A percentile compares a stretch with the other conserved stretches of the same genome.
phyloP scores from a whole-genome alignment of 2,888 invertebrate species.

The Tholera decimalis region DNA sequence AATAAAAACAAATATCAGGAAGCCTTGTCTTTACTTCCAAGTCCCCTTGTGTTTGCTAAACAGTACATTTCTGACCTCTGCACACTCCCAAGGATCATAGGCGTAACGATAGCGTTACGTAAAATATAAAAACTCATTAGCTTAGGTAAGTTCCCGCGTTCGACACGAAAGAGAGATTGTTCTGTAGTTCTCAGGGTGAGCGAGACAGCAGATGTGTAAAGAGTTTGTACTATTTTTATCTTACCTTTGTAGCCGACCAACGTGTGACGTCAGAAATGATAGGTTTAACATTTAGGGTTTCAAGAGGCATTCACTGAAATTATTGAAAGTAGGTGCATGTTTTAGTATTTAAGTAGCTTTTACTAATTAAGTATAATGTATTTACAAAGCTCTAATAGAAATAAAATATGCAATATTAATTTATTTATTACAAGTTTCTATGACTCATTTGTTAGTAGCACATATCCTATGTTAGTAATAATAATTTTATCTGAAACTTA shows the following conservation, averaged over 20 bases:
- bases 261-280: conserved; percentile 50
- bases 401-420: no score
- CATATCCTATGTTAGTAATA: no score
- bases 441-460: no score
- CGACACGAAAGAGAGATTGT: conserved; percentile 60
- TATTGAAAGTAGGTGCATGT: background rate
- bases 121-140: conserved; percentile 61
- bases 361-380: background rate
- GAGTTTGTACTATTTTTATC: conserved; percentile 56
- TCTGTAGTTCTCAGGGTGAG: conserved; percentile 60
- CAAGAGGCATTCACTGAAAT: conserved; percentile 47
- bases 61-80: conserved; percentile 38
- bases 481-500: no score
- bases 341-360: conserved; percentile 18
- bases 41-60: background rate
- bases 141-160: conserved; percentile 59
- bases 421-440: no score
- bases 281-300: conserved; percentile 51
- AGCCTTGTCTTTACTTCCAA: no score
- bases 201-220: conserved; percentile 49
- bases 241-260: conserved; percentile 55
- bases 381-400: no score
- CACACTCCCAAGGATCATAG: conserved; percentile 44
- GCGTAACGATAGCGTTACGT: conserved; percentile 53
- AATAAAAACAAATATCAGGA: no score